phyloP scores from a whole-genome alignment of 2,113 vertebrate species.

The Brachypteracias leptosomus region DNA sequence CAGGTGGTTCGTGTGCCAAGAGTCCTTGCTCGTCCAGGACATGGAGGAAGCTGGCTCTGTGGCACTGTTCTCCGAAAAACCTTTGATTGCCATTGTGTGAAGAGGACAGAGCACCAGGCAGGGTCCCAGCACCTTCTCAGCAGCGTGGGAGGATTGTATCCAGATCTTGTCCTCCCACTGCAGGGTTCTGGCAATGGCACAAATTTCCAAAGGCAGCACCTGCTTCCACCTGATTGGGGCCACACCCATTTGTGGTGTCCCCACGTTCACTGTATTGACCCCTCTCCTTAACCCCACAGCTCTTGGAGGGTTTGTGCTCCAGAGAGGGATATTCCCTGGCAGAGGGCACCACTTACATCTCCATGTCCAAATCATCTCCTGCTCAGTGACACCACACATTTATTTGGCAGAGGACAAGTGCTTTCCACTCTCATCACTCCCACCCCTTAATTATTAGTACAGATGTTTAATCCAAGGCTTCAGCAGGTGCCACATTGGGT shows the following conservation, averaged over 20 bases:
- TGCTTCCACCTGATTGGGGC: background rate
- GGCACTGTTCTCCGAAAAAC: background rate
- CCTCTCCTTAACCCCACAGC: background rate
- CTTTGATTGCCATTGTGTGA: background rate
- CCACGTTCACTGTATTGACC: background rate
- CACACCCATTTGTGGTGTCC: background rate
- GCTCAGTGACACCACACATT: background rate
- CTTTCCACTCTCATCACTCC: background rate
- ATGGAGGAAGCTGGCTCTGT: background rate
- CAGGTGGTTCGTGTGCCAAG: accelerated
- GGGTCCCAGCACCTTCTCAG: background rate
- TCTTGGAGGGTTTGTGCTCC: background rate
- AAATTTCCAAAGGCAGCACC: background rate
- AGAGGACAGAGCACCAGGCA: background rate
- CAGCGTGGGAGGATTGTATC: background rate
- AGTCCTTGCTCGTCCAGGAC: background rate
- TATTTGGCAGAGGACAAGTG: background rate
- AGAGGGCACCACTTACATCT: background rate
- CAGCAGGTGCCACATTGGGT: background rate
- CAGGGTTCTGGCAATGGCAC: background rate
- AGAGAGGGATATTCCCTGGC: accelerated
- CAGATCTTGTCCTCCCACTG: background rate
- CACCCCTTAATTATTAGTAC: background rate
- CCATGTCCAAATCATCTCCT: background rate
- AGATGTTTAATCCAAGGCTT: background rate